phyloP scores from a whole-genome alignment of 35 echinoderm and acorn worm genomes.

The Anneissia japonica region DNA sequence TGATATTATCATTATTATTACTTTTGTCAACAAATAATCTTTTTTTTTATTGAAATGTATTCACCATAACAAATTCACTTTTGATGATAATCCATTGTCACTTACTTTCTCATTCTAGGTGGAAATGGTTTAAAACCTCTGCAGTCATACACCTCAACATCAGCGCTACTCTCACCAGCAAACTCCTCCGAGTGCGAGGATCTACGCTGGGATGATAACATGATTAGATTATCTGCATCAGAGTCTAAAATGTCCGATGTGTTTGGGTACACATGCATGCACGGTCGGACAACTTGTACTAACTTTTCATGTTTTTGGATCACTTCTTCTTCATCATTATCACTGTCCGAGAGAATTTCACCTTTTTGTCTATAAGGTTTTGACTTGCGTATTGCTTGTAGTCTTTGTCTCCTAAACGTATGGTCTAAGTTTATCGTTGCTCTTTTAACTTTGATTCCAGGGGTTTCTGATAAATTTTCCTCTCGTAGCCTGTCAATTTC shows the following conservation, averaged over 20 bases:
- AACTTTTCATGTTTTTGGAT: not conserved
- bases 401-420: not conserved
- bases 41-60: too few species aligned
- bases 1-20: too few species aligned
- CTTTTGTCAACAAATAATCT: too few species aligned
- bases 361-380: not conserved
- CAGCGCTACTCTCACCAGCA: conserved; percentile 28
- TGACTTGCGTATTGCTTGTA: not conserved
- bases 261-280: not conserved
- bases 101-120: conserved; percentile 37
- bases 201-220: not conserved
- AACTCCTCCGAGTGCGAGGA: conserved; percentile 36
- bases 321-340: not conserved
- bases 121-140: conserved; percentile 48
- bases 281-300: not conserved
- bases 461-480: not conserved
- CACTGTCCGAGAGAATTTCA: not conserved
- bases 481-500: not conserved
- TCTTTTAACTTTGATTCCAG: not conserved
- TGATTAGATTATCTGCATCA: not conserved
- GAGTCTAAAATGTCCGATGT: not conserved
- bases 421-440: not conserved
- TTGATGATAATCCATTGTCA: too few species aligned
- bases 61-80: too few species aligned
- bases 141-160: conserved; percentile 68